Conservation (phyloP, 2,888 invertebrate species). For the Lasioglossum leucozonium region DNA sequence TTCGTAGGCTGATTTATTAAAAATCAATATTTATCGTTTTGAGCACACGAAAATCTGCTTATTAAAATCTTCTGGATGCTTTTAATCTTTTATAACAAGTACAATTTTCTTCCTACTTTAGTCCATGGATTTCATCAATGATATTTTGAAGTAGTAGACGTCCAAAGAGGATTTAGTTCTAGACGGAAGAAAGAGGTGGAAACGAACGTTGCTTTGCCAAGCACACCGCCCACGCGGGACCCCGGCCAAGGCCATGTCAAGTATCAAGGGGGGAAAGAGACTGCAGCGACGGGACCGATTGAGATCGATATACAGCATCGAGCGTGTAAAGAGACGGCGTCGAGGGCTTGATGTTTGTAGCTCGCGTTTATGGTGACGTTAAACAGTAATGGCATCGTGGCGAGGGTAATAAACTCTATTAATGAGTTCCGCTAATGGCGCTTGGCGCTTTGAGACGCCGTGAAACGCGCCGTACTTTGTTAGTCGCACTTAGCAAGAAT, state of each 20-base stretch:
- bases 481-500: constrained; percentile 16
- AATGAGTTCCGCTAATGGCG: constrained; percentile 53
- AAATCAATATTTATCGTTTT: no score
- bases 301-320: constrained; percentile 45
- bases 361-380: constrained; percentile 51
- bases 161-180: constrained; percentile 28
- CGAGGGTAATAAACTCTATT: constrained; percentile 48
- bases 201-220: neutral
- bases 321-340: constrained; percentile 6
- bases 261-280: constrained; percentile 53
- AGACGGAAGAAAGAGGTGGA: constrained; percentile 31
- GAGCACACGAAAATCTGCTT: no score
- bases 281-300: constrained; percentile 39
- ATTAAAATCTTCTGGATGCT: no score
- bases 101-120: no score
- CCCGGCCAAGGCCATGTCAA: constrained; percentile 49
- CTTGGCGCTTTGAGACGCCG: constrained; percentile 24
- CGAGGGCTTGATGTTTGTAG: neutral
- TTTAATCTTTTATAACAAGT: no score
- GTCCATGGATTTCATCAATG: no score
- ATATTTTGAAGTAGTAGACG: neutral
- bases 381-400: constrained; percentile 37
- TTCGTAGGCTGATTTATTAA: no score
- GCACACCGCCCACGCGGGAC: constrained; percentile 16
- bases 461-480: constrained; percentile 13